Conservation (phyloP, 2,888 invertebrate species). For the Octodonta nipae region DNA sequence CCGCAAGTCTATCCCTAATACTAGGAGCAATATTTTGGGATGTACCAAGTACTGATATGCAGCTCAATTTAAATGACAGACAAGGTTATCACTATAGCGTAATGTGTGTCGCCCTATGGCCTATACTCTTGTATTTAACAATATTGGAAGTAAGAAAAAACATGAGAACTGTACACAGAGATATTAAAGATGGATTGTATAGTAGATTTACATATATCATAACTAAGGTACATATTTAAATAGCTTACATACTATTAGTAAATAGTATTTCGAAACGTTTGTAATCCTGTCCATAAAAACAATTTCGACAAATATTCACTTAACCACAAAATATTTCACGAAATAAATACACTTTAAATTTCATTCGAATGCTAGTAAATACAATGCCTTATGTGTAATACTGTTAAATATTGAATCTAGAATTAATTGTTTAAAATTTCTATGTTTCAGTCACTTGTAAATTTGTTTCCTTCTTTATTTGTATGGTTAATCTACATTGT, state of each 20-base stretch:
- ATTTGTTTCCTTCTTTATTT: conserved; percentile 62
- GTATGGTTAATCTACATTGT: conserved; percentile 75
- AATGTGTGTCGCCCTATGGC: conserved; percentile 67
- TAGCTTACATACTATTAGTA: too few species aligned
- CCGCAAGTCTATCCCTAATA: conserved; percentile 68
- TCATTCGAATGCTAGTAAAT: too few species aligned
- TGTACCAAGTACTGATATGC: conserved; percentile 61
- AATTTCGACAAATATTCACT: too few species aligned
- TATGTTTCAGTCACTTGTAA: conserved; percentile 55
- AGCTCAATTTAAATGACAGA: conserved; percentile 61
- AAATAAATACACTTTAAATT: too few species aligned
- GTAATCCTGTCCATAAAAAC: too few species aligned
- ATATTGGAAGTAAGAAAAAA: conserved; percentile 44
- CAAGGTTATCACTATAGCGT: conserved; percentile 73
- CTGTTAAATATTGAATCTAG: too few species aligned
- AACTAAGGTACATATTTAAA: conserved; percentile 55
- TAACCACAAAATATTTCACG: too few species aligned
- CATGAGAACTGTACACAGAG: conserved; percentile 58
- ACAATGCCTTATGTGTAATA: too few species aligned
- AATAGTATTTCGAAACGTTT: too few species aligned
- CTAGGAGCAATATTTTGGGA: conserved; percentile 86
- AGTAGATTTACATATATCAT: conserved; percentile 64
- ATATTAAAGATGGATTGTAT: conserved; percentile 68
- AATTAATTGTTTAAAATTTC: too few species aligned
- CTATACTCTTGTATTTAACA: conserved; percentile 53